Evolutionary conservation across 30 jellyfish, hydroid and myxozoan genomes (phyloP).

Genomic region (Aurelia aurita): DNA sequence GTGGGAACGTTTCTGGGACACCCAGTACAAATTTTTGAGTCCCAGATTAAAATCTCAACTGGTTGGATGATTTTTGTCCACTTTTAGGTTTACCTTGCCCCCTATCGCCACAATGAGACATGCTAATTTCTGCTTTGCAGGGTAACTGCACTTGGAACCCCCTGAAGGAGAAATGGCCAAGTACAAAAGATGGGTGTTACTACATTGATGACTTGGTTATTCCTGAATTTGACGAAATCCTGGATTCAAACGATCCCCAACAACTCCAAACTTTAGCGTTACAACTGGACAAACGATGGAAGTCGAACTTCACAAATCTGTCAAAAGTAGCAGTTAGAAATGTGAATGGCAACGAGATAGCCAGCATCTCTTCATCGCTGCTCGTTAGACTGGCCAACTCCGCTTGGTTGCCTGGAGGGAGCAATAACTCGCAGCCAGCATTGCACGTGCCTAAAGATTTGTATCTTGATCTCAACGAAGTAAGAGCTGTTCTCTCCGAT

Average conservation of each 20-base stretch:
- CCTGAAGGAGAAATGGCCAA: constrained; percentile 55
- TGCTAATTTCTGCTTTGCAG: constrained; percentile 7
- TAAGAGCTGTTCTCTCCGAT: constrained; percentile 32
- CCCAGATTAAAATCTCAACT: too few species aligned
- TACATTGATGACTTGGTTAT: constrained; percentile 61
- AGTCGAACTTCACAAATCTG: constrained; percentile 24
- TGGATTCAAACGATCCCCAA: constrained; percentile 37
- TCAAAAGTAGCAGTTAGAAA: constrained; percentile 47
- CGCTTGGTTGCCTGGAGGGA: constrained; percentile 51
- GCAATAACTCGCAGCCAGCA: background rate
- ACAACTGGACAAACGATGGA: constrained; percentile 69
- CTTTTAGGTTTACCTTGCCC: too few species aligned
- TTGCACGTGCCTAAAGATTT: constrained; percentile 57
- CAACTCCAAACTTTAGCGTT: constrained; percentile 44
- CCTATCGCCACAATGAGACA: too few species aligned
- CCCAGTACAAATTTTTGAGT: too few species aligned
- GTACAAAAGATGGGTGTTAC: constrained; percentile 57
- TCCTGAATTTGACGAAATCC: constrained; percentile 67
- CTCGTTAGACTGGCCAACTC: constrained; percentile 24
- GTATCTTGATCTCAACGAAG: constrained; percentile 12
- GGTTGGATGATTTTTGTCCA: too few species aligned
- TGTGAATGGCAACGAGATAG: constrained; percentile 39
- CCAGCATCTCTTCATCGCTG: constrained; percentile 41
- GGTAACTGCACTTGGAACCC: constrained; percentile 31
- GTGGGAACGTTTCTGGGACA: too few species aligned